A percentile compares a stretch with the other conserved stretches of the same genome.
These are phyloP conservation scores for Brachyalestes nurse DNA, from an alignment of 2,797 vertebrate species.

Conservation along the genomic window DNA sequence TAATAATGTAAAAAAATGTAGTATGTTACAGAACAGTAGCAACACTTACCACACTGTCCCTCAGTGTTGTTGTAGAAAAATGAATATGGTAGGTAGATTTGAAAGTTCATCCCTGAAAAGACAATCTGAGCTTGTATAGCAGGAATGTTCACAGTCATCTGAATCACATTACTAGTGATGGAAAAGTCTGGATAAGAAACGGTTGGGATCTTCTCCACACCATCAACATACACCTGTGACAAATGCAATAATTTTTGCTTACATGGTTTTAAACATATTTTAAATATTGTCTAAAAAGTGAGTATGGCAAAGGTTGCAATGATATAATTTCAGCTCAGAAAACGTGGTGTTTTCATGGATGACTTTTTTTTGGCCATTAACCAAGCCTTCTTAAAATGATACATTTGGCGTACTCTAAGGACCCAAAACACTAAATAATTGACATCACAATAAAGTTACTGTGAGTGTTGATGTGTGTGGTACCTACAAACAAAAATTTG, in stretches of 20 bases:
- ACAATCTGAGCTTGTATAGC: constrained; percentile 73
- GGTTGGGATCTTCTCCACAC: constrained; percentile 66
- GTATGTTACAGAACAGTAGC: constrained; percentile 40
- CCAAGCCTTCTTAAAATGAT: no score
- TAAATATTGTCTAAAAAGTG: no score
- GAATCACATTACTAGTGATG: constrained; percentile 78
- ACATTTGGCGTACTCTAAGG: no score
- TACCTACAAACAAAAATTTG: no score
- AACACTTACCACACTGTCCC: constrained; percentile 89
- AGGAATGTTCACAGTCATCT: constrained; percentile 78
- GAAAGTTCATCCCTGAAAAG: constrained; percentile 82
- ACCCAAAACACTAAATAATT: no score
- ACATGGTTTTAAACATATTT: background rate
- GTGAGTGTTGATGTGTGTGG: no score
- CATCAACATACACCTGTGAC: constrained; percentile 82
- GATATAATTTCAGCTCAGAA: no score
- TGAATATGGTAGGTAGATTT: constrained; percentile 76
- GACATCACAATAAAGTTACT: no score
- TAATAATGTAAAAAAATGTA: background rate
- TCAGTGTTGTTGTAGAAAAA: constrained; percentile 88
- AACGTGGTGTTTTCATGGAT: no score
- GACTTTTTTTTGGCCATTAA: no score
- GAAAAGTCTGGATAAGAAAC: constrained; percentile 78
- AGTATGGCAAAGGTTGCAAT: no score
- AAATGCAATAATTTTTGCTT: background rate